Evolutionary conservation across 2,797 vertebrate genomes (phyloP).

Genomic region (Aulostomus chinensis): DNA sequence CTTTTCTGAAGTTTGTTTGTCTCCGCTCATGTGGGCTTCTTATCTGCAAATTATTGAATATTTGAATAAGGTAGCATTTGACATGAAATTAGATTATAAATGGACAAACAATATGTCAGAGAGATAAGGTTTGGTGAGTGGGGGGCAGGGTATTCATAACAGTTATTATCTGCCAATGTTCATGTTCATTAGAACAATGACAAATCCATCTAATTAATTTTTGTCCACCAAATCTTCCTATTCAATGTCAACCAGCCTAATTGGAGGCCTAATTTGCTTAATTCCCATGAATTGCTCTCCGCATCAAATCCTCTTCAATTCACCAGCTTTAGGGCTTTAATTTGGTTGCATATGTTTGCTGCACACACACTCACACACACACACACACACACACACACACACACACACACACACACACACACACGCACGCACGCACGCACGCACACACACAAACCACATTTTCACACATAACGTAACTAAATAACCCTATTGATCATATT

Average conservation of each 20-base stretch:
- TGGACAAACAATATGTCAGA: slow-evolving; percentile 56
- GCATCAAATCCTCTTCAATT: slow-evolving; percentile 83
- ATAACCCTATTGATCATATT: no score
- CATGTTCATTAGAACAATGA: slow-evolving; percentile 68
- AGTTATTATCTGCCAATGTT: slow-evolving; percentile 39
- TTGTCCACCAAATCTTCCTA: slow-evolving; percentile 75
- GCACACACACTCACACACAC: slow-evolving; percentile 53
- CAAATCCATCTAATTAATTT: slow-evolving; percentile 79
- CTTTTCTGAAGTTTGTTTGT: slow-evolving; percentile 76
- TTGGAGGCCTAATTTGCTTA: slow-evolving; percentile 82
- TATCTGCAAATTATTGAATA: slow-evolving; percentile 74
- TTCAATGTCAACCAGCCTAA: slow-evolving; percentile 74
- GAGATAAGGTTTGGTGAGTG: slow-evolving; percentile 34
- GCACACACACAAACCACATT: slow-evolving; percentile 9
- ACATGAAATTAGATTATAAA: slow-evolving; percentile 62
- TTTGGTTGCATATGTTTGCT: slow-evolving; percentile 81
- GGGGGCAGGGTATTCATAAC: slow-evolving; percentile 18
- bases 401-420: slow-evolving; percentile 30
- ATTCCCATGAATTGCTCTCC: slow-evolving; percentile 78
- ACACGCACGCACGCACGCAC: slow-evolving; percentile 4
- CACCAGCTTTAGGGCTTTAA: slow-evolving; percentile 82
- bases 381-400: slow-evolving; percentile 37
- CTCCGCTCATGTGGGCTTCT: slow-evolving; percentile 54
- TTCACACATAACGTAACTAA: background rate
- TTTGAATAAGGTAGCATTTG: slow-evolving; percentile 70